A percentile compares a stretch with the other conserved stretches of the same genome.
Conservation (phyloP, 2,888 invertebrate genomes). For the Branchipolynoe longqiensis region DNA sequence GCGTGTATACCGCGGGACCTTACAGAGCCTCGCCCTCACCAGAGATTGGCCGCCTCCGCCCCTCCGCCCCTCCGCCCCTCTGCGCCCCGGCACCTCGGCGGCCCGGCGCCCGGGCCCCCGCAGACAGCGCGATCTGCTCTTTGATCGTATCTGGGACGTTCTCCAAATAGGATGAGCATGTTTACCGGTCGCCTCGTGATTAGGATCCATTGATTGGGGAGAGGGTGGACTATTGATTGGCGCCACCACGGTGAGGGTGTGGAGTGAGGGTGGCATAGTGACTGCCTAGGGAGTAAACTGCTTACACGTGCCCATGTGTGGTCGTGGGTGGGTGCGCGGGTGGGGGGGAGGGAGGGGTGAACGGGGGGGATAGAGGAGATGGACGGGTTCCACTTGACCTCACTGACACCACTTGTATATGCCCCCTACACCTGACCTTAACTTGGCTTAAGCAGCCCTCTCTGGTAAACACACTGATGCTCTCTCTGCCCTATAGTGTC, state of each 20-base stretch:
- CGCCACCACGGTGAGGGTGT: background rate
- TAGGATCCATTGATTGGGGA: conserved; percentile 48
- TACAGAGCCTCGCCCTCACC: too few species aligned
- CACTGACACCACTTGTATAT: too few species aligned
- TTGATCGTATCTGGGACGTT: conserved; percentile 50
- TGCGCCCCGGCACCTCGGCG: too few species aligned
- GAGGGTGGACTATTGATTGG: too few species aligned
- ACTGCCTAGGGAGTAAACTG: too few species aligned
- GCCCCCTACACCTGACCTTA: background rate
- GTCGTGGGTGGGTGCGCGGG: background rate
- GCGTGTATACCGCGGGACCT: too few species aligned
- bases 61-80: too few species aligned
- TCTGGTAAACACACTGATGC: background rate
- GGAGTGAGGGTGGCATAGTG: conserved; percentile 2
- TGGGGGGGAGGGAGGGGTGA: background rate
- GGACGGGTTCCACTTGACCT: too few species aligned
- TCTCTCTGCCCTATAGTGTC: too few species aligned
- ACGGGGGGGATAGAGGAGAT: too few species aligned
- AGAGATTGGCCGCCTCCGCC: conserved; percentile 1
- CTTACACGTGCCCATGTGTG: background rate
- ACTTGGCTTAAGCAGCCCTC: background rate
- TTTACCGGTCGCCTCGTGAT: conserved; percentile 28
- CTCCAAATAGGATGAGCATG: conserved; percentile 48
- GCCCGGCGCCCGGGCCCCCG: too few species aligned
- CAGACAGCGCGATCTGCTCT: background rate